Evolutionary conservation across 2,113 vertebrate genomes (phyloP).

Genomic region (Mohoua ochrocephala): DNA sequence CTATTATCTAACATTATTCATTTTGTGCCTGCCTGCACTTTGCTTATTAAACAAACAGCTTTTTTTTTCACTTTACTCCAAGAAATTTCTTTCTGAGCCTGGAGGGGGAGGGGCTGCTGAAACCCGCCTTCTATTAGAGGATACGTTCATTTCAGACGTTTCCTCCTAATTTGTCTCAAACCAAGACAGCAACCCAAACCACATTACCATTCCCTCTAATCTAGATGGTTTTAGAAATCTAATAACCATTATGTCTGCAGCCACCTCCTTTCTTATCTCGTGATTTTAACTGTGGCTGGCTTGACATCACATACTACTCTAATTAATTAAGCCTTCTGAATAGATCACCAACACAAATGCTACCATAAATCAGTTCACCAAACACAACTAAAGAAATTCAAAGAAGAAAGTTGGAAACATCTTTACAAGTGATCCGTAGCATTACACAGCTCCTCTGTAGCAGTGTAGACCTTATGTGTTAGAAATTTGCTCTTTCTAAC

Average conservation of each 20-base stretch:
- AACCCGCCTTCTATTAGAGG: no score
- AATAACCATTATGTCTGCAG: background rate
- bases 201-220: fast-evolving
- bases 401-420: background rate
- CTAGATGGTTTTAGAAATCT: background rate
- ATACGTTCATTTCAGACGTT: no score
- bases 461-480: background rate
- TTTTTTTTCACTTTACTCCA: no score
- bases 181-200: no score
- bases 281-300: background rate
- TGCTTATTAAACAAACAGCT: no score
- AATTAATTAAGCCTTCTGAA: background rate
- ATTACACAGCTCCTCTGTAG: background rate
- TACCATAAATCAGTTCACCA: background rate
- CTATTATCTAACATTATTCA: no score
- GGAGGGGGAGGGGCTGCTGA: no score
- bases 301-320: background rate
- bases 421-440: background rate
- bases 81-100: no score
- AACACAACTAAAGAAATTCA: background rate
- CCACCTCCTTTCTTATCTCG: background rate
- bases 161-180: no score
- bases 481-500: background rate
- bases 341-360: background rate
- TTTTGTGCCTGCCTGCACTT: no score